Evolutionary conservation across 2,888 invertebrate species (phyloP), one percentile per base, ranked within the genome.

Genomic region (Thereva unica): DNA sequence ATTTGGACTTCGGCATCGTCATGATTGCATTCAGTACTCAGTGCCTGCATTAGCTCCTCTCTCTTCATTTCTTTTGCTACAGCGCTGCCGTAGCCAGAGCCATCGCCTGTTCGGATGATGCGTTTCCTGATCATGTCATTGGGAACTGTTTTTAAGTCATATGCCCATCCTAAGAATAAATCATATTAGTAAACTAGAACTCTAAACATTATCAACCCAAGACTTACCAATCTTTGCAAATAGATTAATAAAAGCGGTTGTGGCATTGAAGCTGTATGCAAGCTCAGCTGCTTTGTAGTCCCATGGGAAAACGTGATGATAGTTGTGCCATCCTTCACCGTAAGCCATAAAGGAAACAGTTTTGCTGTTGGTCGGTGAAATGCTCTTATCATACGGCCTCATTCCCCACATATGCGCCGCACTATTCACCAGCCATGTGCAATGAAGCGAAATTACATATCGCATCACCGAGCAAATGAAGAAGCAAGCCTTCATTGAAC

Each of bases 351-450:
- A 78, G 0, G 89, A 87, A 0, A 92, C 90, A 0, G 83, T 74
- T 68, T 82, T 78, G 75, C 87, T 90, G 76, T 93, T 89, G 1
- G 88, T 87, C 1, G 92, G 86, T 73, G 87, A 87, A 75, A 89
- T 88, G 67, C 82, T 80, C 71, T 86, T 86, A 79, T 97, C 96
- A 78, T 92, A 97, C 1, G 97, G 96, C 75, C 87, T 89, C 78
- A 86, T 90, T 72, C 97, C 97, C 87, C 91, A 95, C 74, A 93
- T 89, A 78, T 96, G 96, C 0, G 96, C 96, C 0, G 92, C 93
- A 68, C 93, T 94, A 83, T 97, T 97, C 12, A 97, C 94, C 68
- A 93, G 82, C 96, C 96, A 97, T 0, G 96, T 97, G 74, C 87
- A 85, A 78, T 97, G 90, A 52, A 97, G 84, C 0, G 89, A 85